These are phyloP conservation scores for Sporophila hypoxantha DNA, from an alignment of 2,113 vertebrate species.

Conservation along the genomic window DNA sequence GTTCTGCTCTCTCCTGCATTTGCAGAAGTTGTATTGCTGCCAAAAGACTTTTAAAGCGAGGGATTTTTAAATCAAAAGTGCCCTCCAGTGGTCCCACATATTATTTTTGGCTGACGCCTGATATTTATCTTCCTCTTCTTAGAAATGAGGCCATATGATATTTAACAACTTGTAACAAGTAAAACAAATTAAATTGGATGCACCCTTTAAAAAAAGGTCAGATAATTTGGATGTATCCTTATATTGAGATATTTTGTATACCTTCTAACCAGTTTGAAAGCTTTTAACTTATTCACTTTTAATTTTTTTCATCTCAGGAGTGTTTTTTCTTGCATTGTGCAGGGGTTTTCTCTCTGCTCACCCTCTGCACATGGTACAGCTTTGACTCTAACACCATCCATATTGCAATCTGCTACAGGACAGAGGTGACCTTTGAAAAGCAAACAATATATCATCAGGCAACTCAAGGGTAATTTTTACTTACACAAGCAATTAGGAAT, in stretches of 20 bases:
- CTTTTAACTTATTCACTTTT: neutral
- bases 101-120: neutral
- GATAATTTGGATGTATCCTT: neutral
- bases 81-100: slow-evolving; percentile 34
- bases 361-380: accelerated
- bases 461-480: neutral
- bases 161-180: neutral
- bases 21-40: neutral
- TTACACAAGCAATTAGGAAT: neutral
- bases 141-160: neutral
- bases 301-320: neutral
- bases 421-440: neutral
- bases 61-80: slow-evolving; percentile 36
- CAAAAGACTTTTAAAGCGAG: neutral
- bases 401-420: neutral
- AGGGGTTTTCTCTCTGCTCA: neutral
- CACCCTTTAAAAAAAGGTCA: neutral
- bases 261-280: neutral
- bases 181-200: neutral
- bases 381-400: neutral
- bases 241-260: neutral
- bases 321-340: neutral
- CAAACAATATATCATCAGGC: neutral
- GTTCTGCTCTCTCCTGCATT: neutral
- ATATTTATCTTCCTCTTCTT: neutral